Base-by-base conservation (phyloP, 2,113 vertebrate species). In the Zapus hudsonius region DNA sequence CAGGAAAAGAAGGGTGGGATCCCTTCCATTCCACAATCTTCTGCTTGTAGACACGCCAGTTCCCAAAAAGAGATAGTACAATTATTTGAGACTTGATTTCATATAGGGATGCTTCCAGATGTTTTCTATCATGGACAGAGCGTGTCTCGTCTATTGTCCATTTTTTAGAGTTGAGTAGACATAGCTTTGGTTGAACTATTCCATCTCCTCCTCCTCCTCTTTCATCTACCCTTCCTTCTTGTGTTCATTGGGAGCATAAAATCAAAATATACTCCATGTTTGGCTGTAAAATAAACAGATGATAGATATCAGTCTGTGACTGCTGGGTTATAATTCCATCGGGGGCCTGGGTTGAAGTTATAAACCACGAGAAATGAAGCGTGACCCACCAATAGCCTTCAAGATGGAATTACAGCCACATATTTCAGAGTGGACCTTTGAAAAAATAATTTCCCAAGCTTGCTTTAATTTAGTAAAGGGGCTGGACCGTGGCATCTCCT, bases 341-440 rank as follows among this genome's bases (percentile, higher is more conserved):
- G 29, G 92, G 94, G 84, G 70, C 76, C 19, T 84, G 67, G 55
- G 81, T 82, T 97, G 90, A 95, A 92, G 92, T 96, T 94, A 96
- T 96, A 97, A 97, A 96, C 92, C 89, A 95, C 63, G 86, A 97
- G 95, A 95, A 95, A 70, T 89, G 87, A 96, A 94, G 95, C 67
- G 0, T 94, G 91, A 94, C 95, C 94, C 81, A 94, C 91, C 95
- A 94, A 94, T 84, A 85, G 82, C 42, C 85, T 90, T 93, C 87
- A 93, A 86, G 94, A 87, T 95, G 79, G 84, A 96, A 90, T 96
- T 92, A 95, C 67, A 96, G 44, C 42, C 52, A 85, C 36, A 42
- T 80, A 74, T 89, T 83, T 95, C 70, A 93, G 80, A 90, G 8
- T 94, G 78, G 89, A 74, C 92, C 75, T 91, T 93, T 87, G 79